Evolutionary conservation across 2,113 vertebrate species (phyloP).

Genomic region (Clupea harengus): DNA sequence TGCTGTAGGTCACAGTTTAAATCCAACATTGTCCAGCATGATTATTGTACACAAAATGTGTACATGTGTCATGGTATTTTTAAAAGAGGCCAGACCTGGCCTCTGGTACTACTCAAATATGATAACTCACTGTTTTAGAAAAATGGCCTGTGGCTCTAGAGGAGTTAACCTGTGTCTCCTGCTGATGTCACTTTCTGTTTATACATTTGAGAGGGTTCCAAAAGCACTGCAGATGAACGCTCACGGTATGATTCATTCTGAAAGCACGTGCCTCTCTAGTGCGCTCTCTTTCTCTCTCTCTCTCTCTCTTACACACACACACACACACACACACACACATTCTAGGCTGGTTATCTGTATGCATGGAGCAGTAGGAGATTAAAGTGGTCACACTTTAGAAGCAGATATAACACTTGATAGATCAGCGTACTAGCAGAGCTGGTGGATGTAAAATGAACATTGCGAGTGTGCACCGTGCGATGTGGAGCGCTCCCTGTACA

Average conservation of each 20-base stretch:
- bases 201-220: not conserved
- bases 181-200: constrained; percentile 8
- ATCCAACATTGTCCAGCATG: not conserved
- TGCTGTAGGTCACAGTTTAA: not conserved
- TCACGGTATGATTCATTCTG: not conserved
- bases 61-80: not conserved
- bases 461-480: not conserved
- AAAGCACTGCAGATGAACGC: not conserved
- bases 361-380: not conserved
- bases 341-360: not conserved
- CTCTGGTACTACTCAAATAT: not conserved
- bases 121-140: not conserved
- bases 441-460: constrained; percentile 9
- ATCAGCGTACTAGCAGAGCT: not conserved
- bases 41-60: too few relatives aligned
- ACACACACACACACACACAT: not conserved
- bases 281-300: too few relatives aligned
- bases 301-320: not conserved
- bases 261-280: not conserved
- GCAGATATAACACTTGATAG: not conserved
- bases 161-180: not conserved
- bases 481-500: not conserved
- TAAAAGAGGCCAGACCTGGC: too few relatives aligned
- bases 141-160: not conserved
- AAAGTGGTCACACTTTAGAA: not conserved